Evolutionary conservation across 2,888 invertebrate genomes (phyloP).

Genomic region (Philhelius pedissequus): DNA sequence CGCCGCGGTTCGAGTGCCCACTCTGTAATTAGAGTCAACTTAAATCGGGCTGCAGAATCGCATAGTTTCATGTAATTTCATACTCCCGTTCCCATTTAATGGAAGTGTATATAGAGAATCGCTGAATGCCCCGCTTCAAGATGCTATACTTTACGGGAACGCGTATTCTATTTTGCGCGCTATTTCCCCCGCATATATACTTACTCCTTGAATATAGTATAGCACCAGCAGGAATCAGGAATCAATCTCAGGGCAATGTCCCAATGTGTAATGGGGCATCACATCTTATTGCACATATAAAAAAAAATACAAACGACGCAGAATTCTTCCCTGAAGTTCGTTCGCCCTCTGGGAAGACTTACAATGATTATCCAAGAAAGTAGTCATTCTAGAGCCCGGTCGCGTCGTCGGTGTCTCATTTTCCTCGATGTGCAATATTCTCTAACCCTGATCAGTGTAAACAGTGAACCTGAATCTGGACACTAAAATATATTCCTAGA

Average conservation of each 20-base stretch:
- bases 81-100: constrained; percentile 38
- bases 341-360: constrained; percentile 52
- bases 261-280: constrained; percentile 42
- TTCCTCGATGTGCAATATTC: constrained; percentile 58
- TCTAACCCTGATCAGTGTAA: constrained; percentile 19
- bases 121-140: constrained; percentile 6
- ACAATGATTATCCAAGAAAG: constrained; percentile 54
- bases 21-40: constrained; percentile 68
- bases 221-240: constrained; percentile 46
- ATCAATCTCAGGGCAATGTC: constrained; percentile 68
- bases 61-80: constrained; percentile 66
- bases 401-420: constrained; percentile 7
- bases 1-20: constrained; percentile 21
- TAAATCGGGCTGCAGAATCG: constrained; percentile 62
- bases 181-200: not conserved
- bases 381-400: constrained; percentile 45
- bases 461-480: constrained; percentile 5
- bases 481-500: not conserved
- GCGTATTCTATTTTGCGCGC: constrained; percentile 42
- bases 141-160: constrained; percentile 63
- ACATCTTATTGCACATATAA: not conserved
- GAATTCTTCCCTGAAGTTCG: constrained; percentile 17
- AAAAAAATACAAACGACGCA: not conserved
- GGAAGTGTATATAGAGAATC: constrained; percentile 31
- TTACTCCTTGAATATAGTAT: constrained; percentile 9